Base-by-base conservation (phyloP, 1,140 invertebrate genomes). In the Linepithema humile region DNA sequence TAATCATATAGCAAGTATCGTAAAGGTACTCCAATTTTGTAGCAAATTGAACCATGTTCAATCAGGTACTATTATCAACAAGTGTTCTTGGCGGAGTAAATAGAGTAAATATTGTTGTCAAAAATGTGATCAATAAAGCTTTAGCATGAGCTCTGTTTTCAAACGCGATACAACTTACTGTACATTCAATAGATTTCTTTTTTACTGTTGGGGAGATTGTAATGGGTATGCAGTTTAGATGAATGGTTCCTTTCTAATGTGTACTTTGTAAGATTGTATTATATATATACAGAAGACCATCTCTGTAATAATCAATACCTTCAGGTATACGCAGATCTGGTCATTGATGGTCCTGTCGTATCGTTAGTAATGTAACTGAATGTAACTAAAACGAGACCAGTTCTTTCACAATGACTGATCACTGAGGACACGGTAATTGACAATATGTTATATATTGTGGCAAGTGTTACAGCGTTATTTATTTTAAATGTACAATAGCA, bases 401-500 rank as follows among this genome's bases (percentile, higher is more conserved):
- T 32, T 88, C 74, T 65, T 69, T 38, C 69, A 74, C 53, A 57
- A 85, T 70, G 29, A 17, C 35, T 77, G 57, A 83, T 64, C 77
- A 73, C 45, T 67, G 62, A 70, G 59, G 29, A 50, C 29, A 60
- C 77, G 77, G 70, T 60, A 59, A 85, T 78, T 69, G 78, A 77
- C 74, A 85, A 87, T 85, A 89, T 85, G 59, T 83, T 84, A 84
- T 82, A 83, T 90, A 75, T 83, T 83, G 83, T 85, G 89, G 67
- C 90, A 73, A 74, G 69, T 89, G 90, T 91, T 91, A 89, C 50
- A 62, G 82, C 89, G 89, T 91, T 89, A 91, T 91, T 91, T 89
- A 90, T 89, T 90, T n/a, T 89, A 89, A 90, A 73, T 91, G 89
- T 90, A 90, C 65, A 32, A 89, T 91, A 91, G 84, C 90, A 91